Evolutionary conservation across 2,888 invertebrate species (phyloP), one percentile per base, ranked within the genome.

Genomic region (Eupeodes latifasciatus): DNA sequence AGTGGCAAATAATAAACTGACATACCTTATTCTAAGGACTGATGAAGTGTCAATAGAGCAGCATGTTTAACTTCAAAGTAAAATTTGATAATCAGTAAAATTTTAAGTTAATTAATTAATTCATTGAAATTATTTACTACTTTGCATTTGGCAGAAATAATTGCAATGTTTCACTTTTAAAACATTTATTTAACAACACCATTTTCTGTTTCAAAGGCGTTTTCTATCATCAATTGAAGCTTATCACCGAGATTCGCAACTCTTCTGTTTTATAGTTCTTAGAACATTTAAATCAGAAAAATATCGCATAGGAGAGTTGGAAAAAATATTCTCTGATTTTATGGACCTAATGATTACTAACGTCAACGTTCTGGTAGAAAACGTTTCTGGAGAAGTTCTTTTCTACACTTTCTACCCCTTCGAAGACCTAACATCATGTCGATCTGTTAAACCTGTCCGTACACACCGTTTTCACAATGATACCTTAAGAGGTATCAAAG

Each of bases 321-420:
- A 51, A 34, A 67, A 67, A n/a, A 51, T 67, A 5, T 67, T 67
- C 34, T 9, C 51, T 6, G 51, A 51, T 14, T 67, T 51, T 5
- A 10, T 67, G 9, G 11, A 2, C 5, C 34, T 67, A 0, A 67
- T 67, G 67, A n/a, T 51, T n/a, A 34, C 67, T 9, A 67, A 67
- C 7, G 67, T 67, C 4, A 67, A 49, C 5, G 10, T 67, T 11
- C 4, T 67, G 2, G 34, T 51, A 4, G 67, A 67, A 10, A 67
- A 34, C 1, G 14, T 0, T 12, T 36, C 34, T 2, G 34, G 1
- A 27, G 34, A 51, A 51, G 34, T 67, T 6, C n/a, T 9, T 4
- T 67, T 67, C 11, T 67, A 51, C 4, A 67, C 49, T 3, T 67
- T 67, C 5, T 67, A n/a, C 51, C 67, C 67, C 4, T 67, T 9